Evolutionary conservation across 1,140 invertebrate species (phyloP).

Genomic region (Ladona fulva): DNA sequence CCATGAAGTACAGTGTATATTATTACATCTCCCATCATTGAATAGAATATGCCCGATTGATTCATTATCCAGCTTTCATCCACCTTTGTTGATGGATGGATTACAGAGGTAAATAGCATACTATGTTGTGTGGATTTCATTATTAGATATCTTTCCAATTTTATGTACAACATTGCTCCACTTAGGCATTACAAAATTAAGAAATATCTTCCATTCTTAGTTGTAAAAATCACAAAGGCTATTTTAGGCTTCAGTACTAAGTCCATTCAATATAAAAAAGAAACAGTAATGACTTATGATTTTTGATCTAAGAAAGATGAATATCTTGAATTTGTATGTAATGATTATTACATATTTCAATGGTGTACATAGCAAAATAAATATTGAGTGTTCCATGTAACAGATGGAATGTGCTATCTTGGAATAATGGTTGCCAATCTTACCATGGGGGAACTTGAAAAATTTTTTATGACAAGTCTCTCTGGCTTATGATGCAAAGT

Average conservation of each 20-base stretch:
- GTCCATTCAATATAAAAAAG: slow-evolving; percentile 8
- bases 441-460: not conserved
- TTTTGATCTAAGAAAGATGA: not conserved
- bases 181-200: slow-evolving; percentile 10
- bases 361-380: not conserved
- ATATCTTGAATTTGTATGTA: slow-evolving; percentile 7
- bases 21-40: slow-evolving; percentile 1
- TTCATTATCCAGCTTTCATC: not conserved
- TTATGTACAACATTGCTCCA: slow-evolving; percentile 5
- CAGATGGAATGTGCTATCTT: not conserved
- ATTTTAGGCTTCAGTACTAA: slow-evolving; percentile 1
- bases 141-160: slow-evolving; percentile 7
- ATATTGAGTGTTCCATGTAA: slow-evolving; percentile 10
- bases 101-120: not conserved
- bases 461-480: not conserved
- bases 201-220: slow-evolving; percentile 1
- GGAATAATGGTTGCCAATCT: not conserved
- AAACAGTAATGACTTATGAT: not conserved
- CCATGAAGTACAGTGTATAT: slow-evolving; percentile 6
- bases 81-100: slow-evolving; percentile 4
- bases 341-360: slow-evolving; percentile 5
- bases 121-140: slow-evolving; percentile 1
- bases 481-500: not conserved
- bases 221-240: slow-evolving; percentile 4
- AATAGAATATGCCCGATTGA: not conserved